Conservation (phyloP, 2,797 vertebrate genomes). For the Linurgus olivaceus region DNA sequence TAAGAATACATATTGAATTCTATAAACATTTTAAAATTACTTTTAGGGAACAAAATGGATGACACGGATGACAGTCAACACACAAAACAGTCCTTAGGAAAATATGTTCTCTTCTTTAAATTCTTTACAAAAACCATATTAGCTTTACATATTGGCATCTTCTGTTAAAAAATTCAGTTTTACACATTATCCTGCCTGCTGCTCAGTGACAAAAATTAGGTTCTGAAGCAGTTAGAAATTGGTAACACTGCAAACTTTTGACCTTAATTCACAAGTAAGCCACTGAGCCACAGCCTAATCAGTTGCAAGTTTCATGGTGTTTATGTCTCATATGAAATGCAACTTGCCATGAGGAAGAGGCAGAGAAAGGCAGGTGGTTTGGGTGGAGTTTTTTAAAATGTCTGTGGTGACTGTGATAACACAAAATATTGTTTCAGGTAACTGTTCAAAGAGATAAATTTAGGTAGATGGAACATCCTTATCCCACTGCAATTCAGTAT, state of each 20-base stretch:
- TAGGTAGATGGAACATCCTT: not conserved
- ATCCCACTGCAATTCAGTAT: not conserved
- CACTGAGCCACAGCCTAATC: not conserved
- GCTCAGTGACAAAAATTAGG: not conserved
- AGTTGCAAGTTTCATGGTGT: not conserved
- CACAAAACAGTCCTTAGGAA: not conserved
- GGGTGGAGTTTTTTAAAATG: not conserved
- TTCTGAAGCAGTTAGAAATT: not conserved
- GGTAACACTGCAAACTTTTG: not conserved
- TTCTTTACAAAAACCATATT: not conserved
- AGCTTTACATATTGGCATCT: not conserved
- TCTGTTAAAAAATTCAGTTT: not conserved
- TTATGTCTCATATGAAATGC: not conserved
- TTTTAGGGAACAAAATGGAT: not conserved
- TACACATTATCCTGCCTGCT: not conserved
- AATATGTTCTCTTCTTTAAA: not conserved
- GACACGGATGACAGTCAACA: not conserved
- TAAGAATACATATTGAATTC: not conserved
- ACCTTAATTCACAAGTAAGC: not conserved
- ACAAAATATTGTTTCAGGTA: not conserved
- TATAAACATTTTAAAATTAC: not conserved
- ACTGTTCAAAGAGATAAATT: not conserved
- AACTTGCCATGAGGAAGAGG: not conserved
- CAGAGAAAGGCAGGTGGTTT: not conserved
- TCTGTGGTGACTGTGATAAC: not conserved